Percentiles rank a stretch among this genome's conserved stretches.
phyloP scores from a whole-genome alignment of 2,113 vertebrate genomes.

The Strix aluco region DNA sequence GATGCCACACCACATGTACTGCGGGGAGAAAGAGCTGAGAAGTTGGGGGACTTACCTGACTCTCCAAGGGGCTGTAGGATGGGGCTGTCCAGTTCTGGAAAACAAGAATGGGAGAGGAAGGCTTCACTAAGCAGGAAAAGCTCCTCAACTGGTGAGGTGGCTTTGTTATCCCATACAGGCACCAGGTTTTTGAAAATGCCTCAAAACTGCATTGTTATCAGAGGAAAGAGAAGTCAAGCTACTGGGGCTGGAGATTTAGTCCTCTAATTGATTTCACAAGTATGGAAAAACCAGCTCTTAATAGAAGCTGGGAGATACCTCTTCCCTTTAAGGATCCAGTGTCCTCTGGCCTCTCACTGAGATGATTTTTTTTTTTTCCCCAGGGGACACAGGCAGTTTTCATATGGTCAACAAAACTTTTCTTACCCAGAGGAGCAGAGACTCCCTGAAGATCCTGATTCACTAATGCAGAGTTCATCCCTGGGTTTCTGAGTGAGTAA shows the following conservation, averaged over 20 bases:
- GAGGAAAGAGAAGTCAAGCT: neutral
- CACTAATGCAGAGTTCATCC: neutral
- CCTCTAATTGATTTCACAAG: neutral
- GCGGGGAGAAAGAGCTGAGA: neutral
- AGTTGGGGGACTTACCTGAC: neutral
- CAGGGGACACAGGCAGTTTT: neutral
- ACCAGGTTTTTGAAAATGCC: neutral
- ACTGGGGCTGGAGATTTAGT: neutral
- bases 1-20: rapidly evolving
- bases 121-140: neutral
- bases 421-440: neutral
- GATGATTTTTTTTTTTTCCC: neutral
- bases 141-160: neutral
- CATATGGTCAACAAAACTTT: rapidly evolving
- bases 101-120: neutral
- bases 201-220: neutral
- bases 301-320: neutral
- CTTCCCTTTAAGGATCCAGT: neutral
- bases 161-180: neutral
- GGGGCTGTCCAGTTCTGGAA: neutral
- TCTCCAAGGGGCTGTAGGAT: constrained; percentile 5
- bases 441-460: neutral
- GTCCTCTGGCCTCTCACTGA: neutral
- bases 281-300: neutral
- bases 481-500: neutral